Conservation (phyloP, 2,888 invertebrate genomes). For the Lepidocyrtinus sp. region DNA sequence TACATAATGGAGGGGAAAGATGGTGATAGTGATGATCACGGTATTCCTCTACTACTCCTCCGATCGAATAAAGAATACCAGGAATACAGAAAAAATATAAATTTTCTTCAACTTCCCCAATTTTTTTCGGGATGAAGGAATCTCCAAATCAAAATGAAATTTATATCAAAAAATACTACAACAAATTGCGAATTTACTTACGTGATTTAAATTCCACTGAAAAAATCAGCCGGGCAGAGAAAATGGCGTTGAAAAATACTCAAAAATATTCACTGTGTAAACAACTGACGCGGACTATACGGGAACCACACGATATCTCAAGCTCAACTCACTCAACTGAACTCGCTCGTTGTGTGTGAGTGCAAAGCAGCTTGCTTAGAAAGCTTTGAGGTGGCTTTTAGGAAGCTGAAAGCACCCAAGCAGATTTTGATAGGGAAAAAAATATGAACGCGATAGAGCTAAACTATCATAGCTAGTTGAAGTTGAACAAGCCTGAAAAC, state of each 20-base stretch:
- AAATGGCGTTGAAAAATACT: constrained; percentile 22
- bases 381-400: constrained; percentile 12
- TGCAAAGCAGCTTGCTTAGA: neutral
- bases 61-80: no score
- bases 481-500: neutral
- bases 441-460: no score
- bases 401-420: constrained; percentile 1
- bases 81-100: neutral
- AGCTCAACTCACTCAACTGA: constrained; percentile 9
- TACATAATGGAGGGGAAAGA: no score
- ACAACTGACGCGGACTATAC: neutral
- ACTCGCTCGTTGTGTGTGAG: no score
- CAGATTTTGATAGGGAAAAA: no score
- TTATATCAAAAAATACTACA: constrained; percentile 34
- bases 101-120: constrained; percentile 10
- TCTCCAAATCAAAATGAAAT: neutral
- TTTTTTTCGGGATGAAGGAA: constrained; percentile 16
- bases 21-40: neutral
- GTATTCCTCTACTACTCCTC: neutral
- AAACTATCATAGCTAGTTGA: no score
- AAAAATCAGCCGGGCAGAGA: constrained; percentile 9
- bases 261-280: neutral
- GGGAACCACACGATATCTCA: neutral
- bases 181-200: constrained; percentile 35
- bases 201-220: constrained; percentile 17